Base-by-base conservation (phyloP, 1,140 invertebrate species). In the Drosophila kohkoa region DNA sequence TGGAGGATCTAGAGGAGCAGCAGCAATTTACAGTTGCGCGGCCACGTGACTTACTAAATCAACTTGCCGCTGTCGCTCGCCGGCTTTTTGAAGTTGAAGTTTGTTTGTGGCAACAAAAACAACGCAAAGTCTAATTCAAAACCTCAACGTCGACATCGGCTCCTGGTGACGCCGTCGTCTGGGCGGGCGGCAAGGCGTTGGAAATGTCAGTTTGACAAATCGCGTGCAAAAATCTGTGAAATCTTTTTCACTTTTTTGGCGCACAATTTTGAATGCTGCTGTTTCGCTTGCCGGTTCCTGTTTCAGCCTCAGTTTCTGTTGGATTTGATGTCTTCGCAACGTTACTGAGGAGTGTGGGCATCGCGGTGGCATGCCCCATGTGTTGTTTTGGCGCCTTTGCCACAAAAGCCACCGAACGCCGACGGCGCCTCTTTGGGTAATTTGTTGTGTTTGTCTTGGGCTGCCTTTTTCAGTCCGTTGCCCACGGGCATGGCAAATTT, bases 31-130 rank as follows among this genome's bases (percentile, higher is more conserved):
- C 85, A 83, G 83, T 75, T 80, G 63, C 73, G 69, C 76, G 70
- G 83, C 89, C 83, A 91, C 89, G 88, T 91, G 85, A 89, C 88
- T 89, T 78, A 88, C 89, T 89, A 91, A 91, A 91, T 91, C 81
- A 91, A 91, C 81, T 86, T 77, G 70, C 62, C 1, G 64, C 48
- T 83, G 65, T 45, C 64, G 69, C 66, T 72, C 51, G 64, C 70
- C 51, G 62, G 75, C 71, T 69, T 52, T 55, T 48, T 64, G 43
- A 69, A 62, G 55, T 48, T 62, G 73, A 76, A 64, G 54, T 63
- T 66, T 51, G 73, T 83, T 73, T 83, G 77, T 46, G 75, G 55
- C 77, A 63, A 79, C 77, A 79, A 79, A 78, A 71, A 81, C 52
- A 70, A 81, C 52, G 67, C 45, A 43, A 75, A 65, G 35, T 75